phyloP scores from a whole-genome alignment of 1,140 invertebrate genomes.

The Bombus waltoni region DNA sequence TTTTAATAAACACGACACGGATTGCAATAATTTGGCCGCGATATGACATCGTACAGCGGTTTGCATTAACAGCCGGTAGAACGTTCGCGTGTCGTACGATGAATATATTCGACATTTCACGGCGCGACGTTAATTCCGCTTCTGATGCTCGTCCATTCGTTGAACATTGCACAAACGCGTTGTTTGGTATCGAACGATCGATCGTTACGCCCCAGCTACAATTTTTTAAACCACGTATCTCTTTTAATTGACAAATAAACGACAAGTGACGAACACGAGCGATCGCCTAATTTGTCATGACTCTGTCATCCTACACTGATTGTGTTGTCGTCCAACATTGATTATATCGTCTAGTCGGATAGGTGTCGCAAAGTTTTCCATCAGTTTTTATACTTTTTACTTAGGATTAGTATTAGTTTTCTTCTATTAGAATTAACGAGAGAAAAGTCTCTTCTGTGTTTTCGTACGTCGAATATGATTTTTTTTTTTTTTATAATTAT shows the following conservation, averaged over 20 bases:
- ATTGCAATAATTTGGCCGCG: conserved; percentile 22
- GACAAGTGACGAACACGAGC: background rate
- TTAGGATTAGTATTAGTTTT: no score
- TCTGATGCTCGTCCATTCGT: conserved; percentile 6
- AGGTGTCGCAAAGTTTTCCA: background rate
- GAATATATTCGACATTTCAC: conserved; percentile 52
- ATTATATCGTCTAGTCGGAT: background rate
- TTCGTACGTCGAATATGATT: no score
- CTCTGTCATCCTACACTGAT: background rate
- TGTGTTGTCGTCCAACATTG: background rate
- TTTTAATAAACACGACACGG: background rate
- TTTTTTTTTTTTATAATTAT: no score
- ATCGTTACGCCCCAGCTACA: background rate
- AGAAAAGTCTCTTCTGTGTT: no score
- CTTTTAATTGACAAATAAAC: background rate
- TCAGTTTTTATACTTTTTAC: background rate
- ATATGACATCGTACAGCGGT: conserved; percentile 47
- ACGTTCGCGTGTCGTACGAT: conserved; percentile 48
- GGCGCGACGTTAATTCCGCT: conserved; percentile 41
- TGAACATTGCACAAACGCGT: conserved; percentile 10
- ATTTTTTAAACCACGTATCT: background rate
- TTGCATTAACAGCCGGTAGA: conserved; percentile 35
- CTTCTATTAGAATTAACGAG: no score
- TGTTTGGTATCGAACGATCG: background rate
- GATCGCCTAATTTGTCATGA: background rate